Percentiles rank a stretch among this genome's conserved stretches.
phyloP scores from a whole-genome alignment of 1,140 invertebrate species.

The Brachionus plicatilis region DNA sequence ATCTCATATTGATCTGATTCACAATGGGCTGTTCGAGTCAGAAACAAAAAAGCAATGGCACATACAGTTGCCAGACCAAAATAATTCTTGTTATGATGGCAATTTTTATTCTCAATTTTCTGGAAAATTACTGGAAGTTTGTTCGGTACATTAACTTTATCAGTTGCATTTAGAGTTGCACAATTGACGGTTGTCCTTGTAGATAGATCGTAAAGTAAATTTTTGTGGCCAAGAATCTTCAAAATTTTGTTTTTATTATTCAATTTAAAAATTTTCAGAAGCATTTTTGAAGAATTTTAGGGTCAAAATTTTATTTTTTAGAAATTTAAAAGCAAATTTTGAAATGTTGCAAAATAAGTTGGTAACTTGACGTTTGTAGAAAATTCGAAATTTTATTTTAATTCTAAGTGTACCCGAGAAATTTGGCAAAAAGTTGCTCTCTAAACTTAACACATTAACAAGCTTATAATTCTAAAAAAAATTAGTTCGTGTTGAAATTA shows the following conservation, averaged over 20 bases:
- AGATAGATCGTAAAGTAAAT: neutral
- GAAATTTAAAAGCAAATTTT: neutral
- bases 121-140: neutral
- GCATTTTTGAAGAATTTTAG: neutral
- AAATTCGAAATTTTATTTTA: neutral
- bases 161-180: neutral
- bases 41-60: neutral
- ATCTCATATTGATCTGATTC: neutral
- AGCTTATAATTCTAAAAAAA: neutral
- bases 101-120: neutral
- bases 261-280: neutral
- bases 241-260: slow-evolving; percentile 2
- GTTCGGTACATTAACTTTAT: neutral
- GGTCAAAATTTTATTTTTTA: neutral
- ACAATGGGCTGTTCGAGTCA: neutral
- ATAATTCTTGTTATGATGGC: neutral
- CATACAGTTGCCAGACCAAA: neutral
- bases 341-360: slow-evolving; percentile 1
- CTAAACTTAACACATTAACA: neutral
- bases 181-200: neutral
- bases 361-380: neutral
- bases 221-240: neutral
- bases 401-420: neutral
- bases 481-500: slow-evolving; percentile 18
- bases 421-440: neutral